Conservation (phyloP, 2,797 vertebrate genomes). For the Melanotaenia parkinsoni region DNA sequence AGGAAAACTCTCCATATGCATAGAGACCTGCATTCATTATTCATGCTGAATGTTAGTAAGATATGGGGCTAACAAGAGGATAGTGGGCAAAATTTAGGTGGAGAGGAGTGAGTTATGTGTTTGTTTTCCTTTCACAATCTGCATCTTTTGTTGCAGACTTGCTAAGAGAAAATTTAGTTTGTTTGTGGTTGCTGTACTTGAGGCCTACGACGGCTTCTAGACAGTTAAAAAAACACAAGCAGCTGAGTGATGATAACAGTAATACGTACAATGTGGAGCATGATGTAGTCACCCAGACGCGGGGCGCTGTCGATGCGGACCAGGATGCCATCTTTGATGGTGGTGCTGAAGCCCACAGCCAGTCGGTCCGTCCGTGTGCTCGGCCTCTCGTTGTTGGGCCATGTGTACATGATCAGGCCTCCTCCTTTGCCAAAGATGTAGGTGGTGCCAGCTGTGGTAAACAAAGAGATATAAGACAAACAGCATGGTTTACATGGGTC, state of each 20-base stretch:
- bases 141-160: constrained; percentile 25
- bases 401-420: constrained; percentile 95
- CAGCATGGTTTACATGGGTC: background rate
- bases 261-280: constrained; percentile 95
- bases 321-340: constrained; percentile 95
- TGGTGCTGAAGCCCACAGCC: constrained; percentile 96
- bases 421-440: constrained; percentile 98
- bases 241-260: background rate
- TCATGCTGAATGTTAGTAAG: constrained; percentile 63
- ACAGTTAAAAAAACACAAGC: background rate
- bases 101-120: constrained; percentile 23
- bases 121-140: constrained; percentile 37
- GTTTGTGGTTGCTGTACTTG: constrained; percentile 18
- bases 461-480: constrained; percentile 2
- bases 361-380: constrained; percentile 96
- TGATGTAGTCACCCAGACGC: constrained; percentile 95
- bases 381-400: constrained; percentile 96
- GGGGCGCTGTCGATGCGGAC: constrained; percentile 96
- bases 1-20: constrained; percentile 66
- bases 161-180: constrained; percentile 12
- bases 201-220: background rate
- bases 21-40: constrained; percentile 69
- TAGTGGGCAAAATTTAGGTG: constrained; percentile 22
- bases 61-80: constrained; percentile 31
- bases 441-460: constrained; percentile 90